Evolutionary conservation across 2,888 invertebrate species (phyloP).

Genomic region (Acronicta leporina): DNA sequence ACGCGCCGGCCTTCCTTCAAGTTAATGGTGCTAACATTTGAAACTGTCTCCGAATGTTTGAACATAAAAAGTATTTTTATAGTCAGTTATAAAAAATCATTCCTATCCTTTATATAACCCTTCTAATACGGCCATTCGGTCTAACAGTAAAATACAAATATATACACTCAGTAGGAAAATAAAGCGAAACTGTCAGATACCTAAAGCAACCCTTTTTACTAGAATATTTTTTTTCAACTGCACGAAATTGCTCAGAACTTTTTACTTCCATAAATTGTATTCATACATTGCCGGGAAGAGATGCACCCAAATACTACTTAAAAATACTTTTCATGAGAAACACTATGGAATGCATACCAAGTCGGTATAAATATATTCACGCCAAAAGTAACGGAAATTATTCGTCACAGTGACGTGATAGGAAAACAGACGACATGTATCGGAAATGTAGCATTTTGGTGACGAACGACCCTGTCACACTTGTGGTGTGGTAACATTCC

Average conservation of each 20-base stretch:
- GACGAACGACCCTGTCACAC: constrained; percentile 24
- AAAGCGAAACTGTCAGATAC: background rate
- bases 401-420: constrained; percentile 38
- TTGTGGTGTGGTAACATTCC: constrained; percentile 15
- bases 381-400: constrained; percentile 39
- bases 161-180: constrained; percentile 5
- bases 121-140: constrained; percentile 13
- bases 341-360: constrained; percentile 12
- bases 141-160: constrained; percentile 22
- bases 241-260: too few species aligned
- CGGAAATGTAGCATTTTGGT: constrained; percentile 40
- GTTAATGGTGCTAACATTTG: constrained; percentile 40
- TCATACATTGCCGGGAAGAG: too few species aligned
- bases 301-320: background rate
- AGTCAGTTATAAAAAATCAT: constrained; percentile 27
- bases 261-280: too few species aligned
- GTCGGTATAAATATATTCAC: constrained; percentile 22
- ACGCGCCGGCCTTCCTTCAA: constrained; percentile 10
- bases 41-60: constrained; percentile 19
- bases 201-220: background rate
- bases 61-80: constrained; percentile 31
- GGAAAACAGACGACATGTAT: constrained; percentile 36
- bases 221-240: background rate
- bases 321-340: background rate
- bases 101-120: constrained; percentile 17